phyloP scores from a whole-genome alignment of 2,888 invertebrate genomes.

The Bibio marci region DNA sequence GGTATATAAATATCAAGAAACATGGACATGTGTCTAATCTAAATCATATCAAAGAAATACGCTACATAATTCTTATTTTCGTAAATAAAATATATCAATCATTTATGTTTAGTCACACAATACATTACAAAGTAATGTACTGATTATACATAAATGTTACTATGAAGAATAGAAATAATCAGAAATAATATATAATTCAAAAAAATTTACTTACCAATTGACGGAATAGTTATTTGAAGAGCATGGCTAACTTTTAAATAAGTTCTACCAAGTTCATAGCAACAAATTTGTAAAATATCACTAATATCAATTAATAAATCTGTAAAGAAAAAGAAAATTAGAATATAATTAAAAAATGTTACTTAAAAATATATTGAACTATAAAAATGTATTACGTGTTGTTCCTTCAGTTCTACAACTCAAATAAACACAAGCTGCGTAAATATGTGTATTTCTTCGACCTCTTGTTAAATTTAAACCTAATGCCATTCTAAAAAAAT shows the following conservation, averaged over 20 bases:
- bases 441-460: constrained; percentile 73
- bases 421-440: constrained; percentile 95
- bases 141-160: too few relatives aligned
- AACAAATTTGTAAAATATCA: constrained; percentile 92
- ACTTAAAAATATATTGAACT: background rate
- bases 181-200: too few relatives aligned
- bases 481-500: constrained; percentile 85
- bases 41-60: too few relatives aligned
- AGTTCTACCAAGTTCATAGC: constrained; percentile 86
- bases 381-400: constrained; percentile 52
- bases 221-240: constrained; percentile 77
- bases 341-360: background rate
- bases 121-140: too few relatives aligned
- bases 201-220: constrained; percentile 50
- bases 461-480: constrained; percentile 76
- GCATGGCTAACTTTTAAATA: constrained; percentile 78
- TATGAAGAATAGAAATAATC: too few relatives aligned
- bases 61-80: too few relatives aligned
- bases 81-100: too few relatives aligned
- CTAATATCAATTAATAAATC: constrained; percentile 94
- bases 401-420: constrained; percentile 92
- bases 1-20: too few relatives aligned
- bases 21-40: too few relatives aligned
- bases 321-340: constrained; percentile 24
- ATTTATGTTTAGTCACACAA: too few relatives aligned